Evolutionary conservation across 2,888 invertebrate species (phyloP), one percentile per base, ranked within the genome.

Genomic region (Andrena camellia): DNA sequence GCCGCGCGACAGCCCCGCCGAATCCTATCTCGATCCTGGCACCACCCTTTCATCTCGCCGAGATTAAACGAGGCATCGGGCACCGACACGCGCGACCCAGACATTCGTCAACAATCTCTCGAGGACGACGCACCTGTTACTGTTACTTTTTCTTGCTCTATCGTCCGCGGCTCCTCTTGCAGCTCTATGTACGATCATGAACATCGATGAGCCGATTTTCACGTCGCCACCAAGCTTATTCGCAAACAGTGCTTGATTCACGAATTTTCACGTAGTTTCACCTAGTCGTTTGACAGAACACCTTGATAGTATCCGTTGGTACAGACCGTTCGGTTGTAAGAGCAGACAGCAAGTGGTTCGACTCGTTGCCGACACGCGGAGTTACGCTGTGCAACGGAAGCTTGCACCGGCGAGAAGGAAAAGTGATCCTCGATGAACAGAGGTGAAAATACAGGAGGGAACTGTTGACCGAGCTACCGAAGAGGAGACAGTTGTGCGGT

Each of bases 1-100:
- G n/a, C 67, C 54, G 23, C 67, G 63, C 52, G 72, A 52, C 70
- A 70, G 31, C 66, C 71, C 62, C 23, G 63, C 62, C 23, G 63
- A 29, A 68, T 6, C 68, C 29, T 35, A 42, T 35, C 50, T 26
- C 17, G 31, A 26, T 23, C n/a, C 52, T 33, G 17, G 26, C 6
- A 2, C 1, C 10, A 20, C n/a, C 23, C 26, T 17, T 10, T 10
- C 1, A 13, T 42, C 29, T 17, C 2, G 4, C 35, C 60, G 20
- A 2, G 20, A 42, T 2, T 7, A 20, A 42, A 78, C 63, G 42
- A 35, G 35, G 35, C 35, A 35, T 35, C 35, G 29, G 33, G 10
- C 66, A 6, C 10, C 13, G 50, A 29, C 20, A 26, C 29, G 59
- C 52, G 33, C 29, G 3, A 29, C 17, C 48, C 13, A n/a, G n/a